Evolutionary conservation across 2,797 vertebrate species (phyloP).

Genomic region (Heteromormyrus szaboi): DNA sequence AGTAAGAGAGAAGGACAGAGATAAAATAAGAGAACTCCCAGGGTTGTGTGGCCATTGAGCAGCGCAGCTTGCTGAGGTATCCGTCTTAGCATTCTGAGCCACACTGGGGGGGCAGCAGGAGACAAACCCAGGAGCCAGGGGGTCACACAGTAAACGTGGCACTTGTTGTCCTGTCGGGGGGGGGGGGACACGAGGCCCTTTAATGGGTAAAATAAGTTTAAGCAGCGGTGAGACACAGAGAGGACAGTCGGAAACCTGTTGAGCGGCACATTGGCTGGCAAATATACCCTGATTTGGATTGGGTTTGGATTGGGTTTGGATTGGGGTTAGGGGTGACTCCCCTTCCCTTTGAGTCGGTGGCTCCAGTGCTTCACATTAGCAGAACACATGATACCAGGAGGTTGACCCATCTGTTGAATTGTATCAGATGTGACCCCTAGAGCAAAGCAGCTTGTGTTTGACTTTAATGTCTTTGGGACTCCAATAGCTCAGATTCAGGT

Average conservation of each 20-base stretch:
- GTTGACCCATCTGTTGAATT: conserved; percentile 3
- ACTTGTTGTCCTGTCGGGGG: conserved; percentile 20
- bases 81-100: conserved; percentile 27
- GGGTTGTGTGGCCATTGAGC: conserved; percentile 19
- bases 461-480: not conserved
- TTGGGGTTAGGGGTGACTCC: not conserved
- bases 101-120: conserved; percentile 18
- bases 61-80: conserved; percentile 20
- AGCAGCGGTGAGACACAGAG: conserved; percentile 20
- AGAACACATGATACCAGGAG: not conserved
- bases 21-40: conserved; percentile 22
- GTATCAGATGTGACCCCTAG: not conserved
- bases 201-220: conserved; percentile 22
- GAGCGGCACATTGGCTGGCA: not conserved
- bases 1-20: conserved; percentile 21
- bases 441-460: not conserved
- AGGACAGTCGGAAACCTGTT: not conserved
- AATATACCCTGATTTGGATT: not conserved
- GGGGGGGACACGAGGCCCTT: not conserved
- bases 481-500: not conserved
- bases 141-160: not conserved
- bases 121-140: conserved; percentile 6
- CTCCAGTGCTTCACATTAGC: not conserved
- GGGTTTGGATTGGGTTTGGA: not conserved
- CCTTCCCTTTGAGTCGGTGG: not conserved